Evolutionary conservation across 2,113 vertebrate genomes (phyloP), one percentile per base, ranked within the genome.

Genomic region (Dipodomys merriami): DNA sequence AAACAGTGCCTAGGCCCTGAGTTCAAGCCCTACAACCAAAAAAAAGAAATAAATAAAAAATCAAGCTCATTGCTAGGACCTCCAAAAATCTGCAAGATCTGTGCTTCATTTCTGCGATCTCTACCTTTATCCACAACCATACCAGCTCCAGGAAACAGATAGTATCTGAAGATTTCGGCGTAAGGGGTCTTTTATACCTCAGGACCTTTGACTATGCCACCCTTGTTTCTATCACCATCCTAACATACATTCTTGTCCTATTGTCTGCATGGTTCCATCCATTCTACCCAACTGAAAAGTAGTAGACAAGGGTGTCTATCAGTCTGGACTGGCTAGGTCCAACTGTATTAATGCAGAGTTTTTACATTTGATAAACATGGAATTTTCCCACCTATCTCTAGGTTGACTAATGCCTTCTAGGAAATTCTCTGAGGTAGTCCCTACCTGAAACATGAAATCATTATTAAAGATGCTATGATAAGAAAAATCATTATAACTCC

Each of bases 361-460:
- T 96, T 85, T 30, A 72, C 29, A 62, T 94, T 86, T 83, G 69
- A 91, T 25, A 83, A 86, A 83, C 83, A 44, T 68, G 30, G 33
- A 94, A 82, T 78, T 11, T 96, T 92, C 91, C 86, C 69, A 81
- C 19, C 6, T 81, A 91, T 73, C 27, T 71, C 57, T 91, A 19
- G 11, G 5, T 82, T 89, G 71, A 84, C 76, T 81, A 29, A 86
- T 11, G 44, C 87, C 30, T 88, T 95, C 86, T 92, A 88, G 69
- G 78, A 94, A 92, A 94, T 94, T 84, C 72, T 96, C 44, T 68
- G 30, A 5, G 82, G 79, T 19, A 60, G 35, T 83, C 76, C 93
- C 6, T 80, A 88, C 15, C 69, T 64, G 25, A 96, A 94, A 89
- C n/a, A 83, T 57, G 72, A 71, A 86, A 23, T 94, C 60, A 86